Conservation (phyloP, 1,140 invertebrate species). For the Drosophila sp. region DNA sequence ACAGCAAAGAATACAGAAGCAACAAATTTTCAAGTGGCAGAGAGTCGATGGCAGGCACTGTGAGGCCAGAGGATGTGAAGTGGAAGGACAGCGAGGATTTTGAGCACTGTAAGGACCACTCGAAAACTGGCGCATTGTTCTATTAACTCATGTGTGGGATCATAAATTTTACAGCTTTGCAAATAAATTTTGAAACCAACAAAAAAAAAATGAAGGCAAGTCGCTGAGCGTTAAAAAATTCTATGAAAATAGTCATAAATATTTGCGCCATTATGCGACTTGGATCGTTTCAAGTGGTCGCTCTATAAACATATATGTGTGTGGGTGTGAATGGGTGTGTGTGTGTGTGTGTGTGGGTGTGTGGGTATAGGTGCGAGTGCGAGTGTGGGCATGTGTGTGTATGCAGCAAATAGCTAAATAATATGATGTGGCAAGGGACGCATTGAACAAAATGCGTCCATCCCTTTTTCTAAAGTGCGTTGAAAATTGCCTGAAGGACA, state of each 20-base stretch:
- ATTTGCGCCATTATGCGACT: conserved; percentile 74
- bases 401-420: conserved; percentile 72
- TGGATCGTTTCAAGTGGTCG: conserved; percentile 63
- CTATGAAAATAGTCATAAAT: conserved; percentile 76
- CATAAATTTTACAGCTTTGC: conserved; percentile 76
- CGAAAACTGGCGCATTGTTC: conserved; percentile 62
- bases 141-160: conserved; percentile 76
- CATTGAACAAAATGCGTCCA: conserved; percentile 20
- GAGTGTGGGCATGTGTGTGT: conserved; percentile 8
- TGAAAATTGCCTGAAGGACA: conserved; percentile 68
- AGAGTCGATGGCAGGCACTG: background rate
- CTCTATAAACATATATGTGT: too few species aligned
- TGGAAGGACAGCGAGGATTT: background rate
- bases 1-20: conserved; percentile 14
- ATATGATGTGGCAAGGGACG: conserved; percentile 39
- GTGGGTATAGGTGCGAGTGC: conserved; percentile 9
- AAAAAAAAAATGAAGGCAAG: conserved; percentile 13
- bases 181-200: conserved; percentile 63
- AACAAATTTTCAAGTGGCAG: conserved; percentile 31
- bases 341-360: conserved; percentile 1
- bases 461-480: conserved; percentile 56
- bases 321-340: conserved; percentile 10
- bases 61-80: background rate
- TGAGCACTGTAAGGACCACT: conserved; percentile 33
- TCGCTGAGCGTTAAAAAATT: conserved; percentile 26